Base-by-base conservation (phyloP, 1,140 invertebrate genomes). In the Eriosoma lanigerum region DNA sequence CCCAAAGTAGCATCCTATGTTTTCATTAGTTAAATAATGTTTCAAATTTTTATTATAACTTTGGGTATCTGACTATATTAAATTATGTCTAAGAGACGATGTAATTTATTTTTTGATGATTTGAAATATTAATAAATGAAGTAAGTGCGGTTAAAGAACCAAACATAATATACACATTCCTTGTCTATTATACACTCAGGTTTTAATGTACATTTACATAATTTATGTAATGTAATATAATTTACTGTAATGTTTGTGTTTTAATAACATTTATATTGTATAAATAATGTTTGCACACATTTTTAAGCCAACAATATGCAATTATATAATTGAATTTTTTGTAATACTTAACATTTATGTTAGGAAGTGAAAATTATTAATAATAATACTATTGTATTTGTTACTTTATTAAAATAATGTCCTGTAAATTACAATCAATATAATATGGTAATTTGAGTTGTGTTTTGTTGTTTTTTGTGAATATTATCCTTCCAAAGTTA, bases 331-430 rank as follows among this genome's bases (percentile, higher is more conserved):
- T 24, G 24, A n/a, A 68, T 68, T 68, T 24, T 48, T 68, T 68
- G 21, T 68, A 68, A 68, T 48, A 68, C n/a, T 68, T 24, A 46
- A 48, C 21, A 9, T 68, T 48, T 68, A 68, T 48, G 66, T 68
- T 68, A 48, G 64, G 38, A 68, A 46, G 5, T 68, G 66, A 13
- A 68, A 68, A 68, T 24, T 21, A 48, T 24, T 68, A 44, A 66
- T 66, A 46, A 60, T 29, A 9, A 17, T 48, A 24, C 19, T 48
- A 48, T 68, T 48, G 66, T 62, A 19, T 62, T 62, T 62, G 29
- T 19, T 48, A 68, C 66, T 68, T 3, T 26, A 68, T 10, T 64
- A 44, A n/a, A n/a, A n/a, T 38, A 32, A 29, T 58, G 21, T 48
- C 46, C 44, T 48, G 12, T 68, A 68, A 68, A 46, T 46, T 1